Conservation (phyloP, 1,140 invertebrate species). For the Caenorhabditis elegans region WBcel235 BX284603.4:8543001-8543500, state of each 20-base stretch:
- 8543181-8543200: neutral
- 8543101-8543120: neutral
- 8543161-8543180: no score
- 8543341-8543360: neutral
- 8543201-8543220: neutral
- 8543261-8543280: no score
- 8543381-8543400: neutral
- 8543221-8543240: no score
- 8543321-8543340: neutral
- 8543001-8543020: neutral
- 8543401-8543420: no score
- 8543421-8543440: no score
- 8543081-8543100: neutral
- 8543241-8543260: no score
- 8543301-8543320: no score
- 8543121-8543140: neutral
- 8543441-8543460: neutral
- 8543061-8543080: constrained; percentile 1
- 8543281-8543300: no score
- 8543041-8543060: neutral
- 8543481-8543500: neutral
- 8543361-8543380: neutral
- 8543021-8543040: neutral
- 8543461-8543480: neutral
- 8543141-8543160: neutral